Conservation (phyloP, 2,797 vertebrate genomes). For the Muraenolepis orangiensis region DNA sequence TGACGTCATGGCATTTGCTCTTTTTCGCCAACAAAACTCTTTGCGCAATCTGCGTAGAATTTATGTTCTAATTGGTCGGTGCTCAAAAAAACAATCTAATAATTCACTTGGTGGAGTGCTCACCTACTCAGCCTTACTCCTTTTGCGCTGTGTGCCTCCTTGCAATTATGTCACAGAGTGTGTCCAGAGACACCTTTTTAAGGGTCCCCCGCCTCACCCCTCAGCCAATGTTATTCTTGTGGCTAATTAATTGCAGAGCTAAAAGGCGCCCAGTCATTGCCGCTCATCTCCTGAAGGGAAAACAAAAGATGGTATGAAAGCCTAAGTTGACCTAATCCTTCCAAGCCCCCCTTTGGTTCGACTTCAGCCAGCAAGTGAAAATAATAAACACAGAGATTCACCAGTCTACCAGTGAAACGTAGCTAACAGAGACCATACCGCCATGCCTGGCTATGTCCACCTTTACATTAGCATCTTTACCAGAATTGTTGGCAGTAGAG, state of each 20-base stretch:
- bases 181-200: background rate
- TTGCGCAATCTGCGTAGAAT: background rate
- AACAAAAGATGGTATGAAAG: background rate
- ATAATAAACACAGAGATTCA: background rate
- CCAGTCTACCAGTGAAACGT: background rate
- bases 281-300: background rate
- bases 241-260: background rate
- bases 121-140: background rate
- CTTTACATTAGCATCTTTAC: background rate
- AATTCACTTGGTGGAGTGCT: slow-evolving; percentile 8
- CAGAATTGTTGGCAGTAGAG: no score
- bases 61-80: slow-evolving; percentile 4
- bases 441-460: background rate
- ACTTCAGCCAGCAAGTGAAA: background rate
- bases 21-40: background rate
- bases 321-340: background rate
- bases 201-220: background rate
- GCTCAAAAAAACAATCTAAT: slow-evolving; percentile 36
- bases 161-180: background rate
- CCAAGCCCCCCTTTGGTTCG: background rate
- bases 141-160: background rate
- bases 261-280: background rate
- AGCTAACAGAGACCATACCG: background rate
- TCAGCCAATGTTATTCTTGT: background rate
- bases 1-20: background rate